Base-by-base conservation (phyloP, 1,140 invertebrate species). In the Leptinotarsa undecemlineata region DNA sequence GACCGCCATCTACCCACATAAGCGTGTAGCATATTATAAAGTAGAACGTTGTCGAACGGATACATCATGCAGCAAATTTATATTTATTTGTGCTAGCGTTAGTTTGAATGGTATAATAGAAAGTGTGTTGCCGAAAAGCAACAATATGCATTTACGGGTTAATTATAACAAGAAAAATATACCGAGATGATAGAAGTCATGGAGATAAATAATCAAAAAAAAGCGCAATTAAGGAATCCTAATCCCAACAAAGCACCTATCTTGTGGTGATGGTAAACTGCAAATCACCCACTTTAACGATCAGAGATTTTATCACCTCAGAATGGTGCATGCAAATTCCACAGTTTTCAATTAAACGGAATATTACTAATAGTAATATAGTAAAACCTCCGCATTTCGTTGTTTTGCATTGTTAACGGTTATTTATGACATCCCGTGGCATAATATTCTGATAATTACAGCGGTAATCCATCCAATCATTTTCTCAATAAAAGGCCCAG, bases 381-480 rank as follows among this genome's bases (percentile, higher is more conserved):
- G 51, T 57, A 8, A 64, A 64, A 64, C 63, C 63, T 64, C 63
- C 63, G 21, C 63, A 15, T 20, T 33, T 64, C 63, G 63, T 64
- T 64, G 63, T 64, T 64, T 64, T 64, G 26, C 63, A 64, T 64
- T 64, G 63, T 64, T 64, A 64, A 23, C 20, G 20, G 26, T 64
- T 19, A 64, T 64, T 64, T 64, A 64, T 64, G 63, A 33, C 63
- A 64, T 23, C 63, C 63, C 63, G 63, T 64, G 63, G 63, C 63
- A 64, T 64, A 33, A 64, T 64, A 23, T 64, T 33, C 26, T 15
- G 63, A 64, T 64, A 64, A 64, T 64, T 23, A 64, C 63, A 64
- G 20, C 26, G 63, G 20, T 64, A 64, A 64, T 64, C 19, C 20
- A 23, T 64, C 63, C 20, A 64, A 21, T 64, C 20, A 64, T 64